These are phyloP conservation scores for Nebria ingens DNA, from an alignment of 1,140 invertebrate genomes.

Conservation along the genomic window DNA sequence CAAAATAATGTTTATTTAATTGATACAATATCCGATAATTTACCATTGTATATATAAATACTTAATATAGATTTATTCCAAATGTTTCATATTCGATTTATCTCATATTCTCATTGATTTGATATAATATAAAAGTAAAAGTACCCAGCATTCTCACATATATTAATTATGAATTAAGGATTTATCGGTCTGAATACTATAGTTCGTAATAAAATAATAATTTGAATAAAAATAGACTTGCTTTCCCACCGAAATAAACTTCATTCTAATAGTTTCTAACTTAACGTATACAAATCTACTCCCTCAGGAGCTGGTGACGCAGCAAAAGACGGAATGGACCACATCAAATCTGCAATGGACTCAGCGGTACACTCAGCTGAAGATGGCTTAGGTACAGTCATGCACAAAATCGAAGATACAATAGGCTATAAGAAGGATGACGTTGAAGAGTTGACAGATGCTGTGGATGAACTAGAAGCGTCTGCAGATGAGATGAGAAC, in stretches of 20 bases:
- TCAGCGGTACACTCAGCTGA: conserved; percentile 26
- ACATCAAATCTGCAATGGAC: conserved; percentile 27
- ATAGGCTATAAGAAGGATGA: conserved; percentile 17
- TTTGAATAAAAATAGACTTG: too few species aligned
- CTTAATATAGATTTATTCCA: too few species aligned
- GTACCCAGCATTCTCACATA: too few species aligned
- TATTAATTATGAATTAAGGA: neutral
- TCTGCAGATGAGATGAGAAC: conserved; percentile 18
- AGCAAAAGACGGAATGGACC: conserved; percentile 27
- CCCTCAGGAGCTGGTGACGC: conserved; percentile 26
- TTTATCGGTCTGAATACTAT: neutral
- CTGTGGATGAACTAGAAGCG: conserved; percentile 10
- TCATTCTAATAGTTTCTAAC: too few species aligned
- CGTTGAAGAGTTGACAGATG: conserved; percentile 12
- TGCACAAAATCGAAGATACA: conserved; percentile 24
- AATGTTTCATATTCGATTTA: too few species aligned
- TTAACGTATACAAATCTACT: conserved; percentile 1
- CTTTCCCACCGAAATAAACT: too few species aligned
- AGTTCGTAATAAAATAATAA: neutral
- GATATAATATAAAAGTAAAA: too few species aligned
- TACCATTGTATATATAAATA: too few species aligned
- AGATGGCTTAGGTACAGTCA: conserved; percentile 22
- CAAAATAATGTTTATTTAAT: too few species aligned
- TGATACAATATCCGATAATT: too few species aligned
- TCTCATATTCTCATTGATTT: too few species aligned